These are phyloP conservation scores for Athene noctua DNA, from an alignment of 2,113 vertebrate genomes.

Conservation along the genomic window DNA sequence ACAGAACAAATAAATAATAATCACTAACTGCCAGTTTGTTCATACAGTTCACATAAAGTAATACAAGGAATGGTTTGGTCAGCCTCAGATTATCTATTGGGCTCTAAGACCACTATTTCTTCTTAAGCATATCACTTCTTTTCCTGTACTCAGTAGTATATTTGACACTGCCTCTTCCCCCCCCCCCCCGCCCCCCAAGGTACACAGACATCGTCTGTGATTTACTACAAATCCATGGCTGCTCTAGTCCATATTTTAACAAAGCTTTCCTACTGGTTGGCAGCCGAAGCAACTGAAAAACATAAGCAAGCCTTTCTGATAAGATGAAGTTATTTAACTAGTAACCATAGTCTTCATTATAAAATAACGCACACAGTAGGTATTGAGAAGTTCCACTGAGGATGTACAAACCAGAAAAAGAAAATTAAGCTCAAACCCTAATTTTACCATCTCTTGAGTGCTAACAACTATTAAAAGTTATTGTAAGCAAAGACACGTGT, in stretches of 20 bases:
- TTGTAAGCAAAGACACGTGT: background rate
- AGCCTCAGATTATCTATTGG: background rate
- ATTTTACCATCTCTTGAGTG: background rate
- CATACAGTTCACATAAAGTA: background rate
- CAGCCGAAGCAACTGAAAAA: background rate
- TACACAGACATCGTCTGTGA: background rate
- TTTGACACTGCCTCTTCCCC: background rate
- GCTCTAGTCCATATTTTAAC: background rate
- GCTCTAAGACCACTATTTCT: background rate
- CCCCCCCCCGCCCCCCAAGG: too few species aligned
- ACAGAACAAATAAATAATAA: constrained; percentile 30
- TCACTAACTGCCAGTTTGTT: constrained; percentile 7
- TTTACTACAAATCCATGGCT: background rate
- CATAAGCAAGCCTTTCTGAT: background rate
- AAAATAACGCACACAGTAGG: background rate
- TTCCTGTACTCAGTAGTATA: background rate
- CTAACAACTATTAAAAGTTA: background rate
- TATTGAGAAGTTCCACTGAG: background rate
- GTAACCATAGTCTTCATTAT: background rate
- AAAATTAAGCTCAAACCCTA: background rate
- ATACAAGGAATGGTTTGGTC: background rate
- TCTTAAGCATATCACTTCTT: background rate
- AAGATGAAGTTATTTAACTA: background rate
- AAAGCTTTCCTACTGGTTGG: background rate
- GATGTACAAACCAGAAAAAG: background rate